Conservation (phyloP, 1,140 invertebrate species). For the Venturia canescens region DNA sequence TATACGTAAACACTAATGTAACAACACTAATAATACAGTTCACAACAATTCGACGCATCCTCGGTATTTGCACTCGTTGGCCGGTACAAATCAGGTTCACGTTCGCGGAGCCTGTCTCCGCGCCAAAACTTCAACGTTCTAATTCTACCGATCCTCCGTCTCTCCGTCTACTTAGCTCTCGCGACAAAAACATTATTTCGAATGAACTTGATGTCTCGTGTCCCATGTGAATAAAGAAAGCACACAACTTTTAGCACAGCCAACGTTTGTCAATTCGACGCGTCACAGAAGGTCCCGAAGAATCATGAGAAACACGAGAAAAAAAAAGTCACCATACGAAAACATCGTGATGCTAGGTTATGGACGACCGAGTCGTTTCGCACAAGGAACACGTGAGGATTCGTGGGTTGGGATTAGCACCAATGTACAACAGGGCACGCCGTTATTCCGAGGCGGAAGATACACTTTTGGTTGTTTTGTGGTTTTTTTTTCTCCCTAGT, state of each 20-base stretch:
- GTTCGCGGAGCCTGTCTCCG: neutral
- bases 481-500: neutral
- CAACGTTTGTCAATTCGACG: neutral
- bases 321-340: neutral
- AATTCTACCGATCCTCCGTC: neutral
- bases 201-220: neutral
- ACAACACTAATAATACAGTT: constrained; percentile 1
- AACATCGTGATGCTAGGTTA: neutral
- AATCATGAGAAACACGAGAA: neutral
- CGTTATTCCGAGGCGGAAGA: neutral
- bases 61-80: constrained; percentile 14
- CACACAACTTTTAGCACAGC: neutral
- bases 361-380: neutral
- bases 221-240: neutral
- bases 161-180: neutral
- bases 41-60: constrained; percentile 13
- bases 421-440: neutral
- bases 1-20: constrained; percentile 5
- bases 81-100: constrained; percentile 21
- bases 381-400: neutral
- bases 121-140: neutral
- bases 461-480: neutral
- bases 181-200: neutral
- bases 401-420: neutral
- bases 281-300: neutral